A percentile compares a stretch with the other conserved stretches of the same genome.
Evolutionary conservation across 2,797 vertebrate genomes (phyloP).

Genomic region (Poeciliopsis turneri): DNA sequence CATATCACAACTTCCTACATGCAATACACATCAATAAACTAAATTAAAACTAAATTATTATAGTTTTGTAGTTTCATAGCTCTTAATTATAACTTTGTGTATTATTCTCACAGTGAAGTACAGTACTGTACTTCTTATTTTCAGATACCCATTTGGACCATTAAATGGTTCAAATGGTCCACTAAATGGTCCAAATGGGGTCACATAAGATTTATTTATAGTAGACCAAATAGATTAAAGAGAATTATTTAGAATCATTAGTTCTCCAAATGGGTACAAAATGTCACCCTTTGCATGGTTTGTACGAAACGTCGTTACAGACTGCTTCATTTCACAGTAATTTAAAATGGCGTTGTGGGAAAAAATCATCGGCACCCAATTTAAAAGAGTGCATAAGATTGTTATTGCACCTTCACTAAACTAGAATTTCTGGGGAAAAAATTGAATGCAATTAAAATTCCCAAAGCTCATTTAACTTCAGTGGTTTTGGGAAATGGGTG

Average conservation of each 20-base stretch:
- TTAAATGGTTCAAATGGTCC: neutral
- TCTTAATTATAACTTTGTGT: neutral
- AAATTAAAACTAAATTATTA: no score
- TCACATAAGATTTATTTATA: neutral
- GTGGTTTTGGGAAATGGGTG: slow-evolving; percentile 10
- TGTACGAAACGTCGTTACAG: neutral
- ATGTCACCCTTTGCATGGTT: neutral
- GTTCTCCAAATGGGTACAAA: neutral
- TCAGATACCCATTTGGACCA: neutral
- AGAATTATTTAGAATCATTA: neutral
- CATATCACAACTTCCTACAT: neutral
- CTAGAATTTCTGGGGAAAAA: slow-evolving; percentile 15
- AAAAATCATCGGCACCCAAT: neutral
- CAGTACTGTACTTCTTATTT: neutral
- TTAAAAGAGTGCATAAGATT: neutral
- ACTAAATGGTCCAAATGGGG: neutral
- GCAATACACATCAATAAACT: neutral
- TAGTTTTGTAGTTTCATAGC: neutral
- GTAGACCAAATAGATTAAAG: neutral
- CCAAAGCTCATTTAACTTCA: slow-evolving; percentile 9
- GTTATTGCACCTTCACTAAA: neutral
- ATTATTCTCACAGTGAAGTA: neutral
- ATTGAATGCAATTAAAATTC: neutral
- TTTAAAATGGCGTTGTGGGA: neutral
- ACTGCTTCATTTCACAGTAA: neutral